Base-by-base conservation (phyloP, 2,797 vertebrate genomes). In the Acanthurus tractus region DNA sequence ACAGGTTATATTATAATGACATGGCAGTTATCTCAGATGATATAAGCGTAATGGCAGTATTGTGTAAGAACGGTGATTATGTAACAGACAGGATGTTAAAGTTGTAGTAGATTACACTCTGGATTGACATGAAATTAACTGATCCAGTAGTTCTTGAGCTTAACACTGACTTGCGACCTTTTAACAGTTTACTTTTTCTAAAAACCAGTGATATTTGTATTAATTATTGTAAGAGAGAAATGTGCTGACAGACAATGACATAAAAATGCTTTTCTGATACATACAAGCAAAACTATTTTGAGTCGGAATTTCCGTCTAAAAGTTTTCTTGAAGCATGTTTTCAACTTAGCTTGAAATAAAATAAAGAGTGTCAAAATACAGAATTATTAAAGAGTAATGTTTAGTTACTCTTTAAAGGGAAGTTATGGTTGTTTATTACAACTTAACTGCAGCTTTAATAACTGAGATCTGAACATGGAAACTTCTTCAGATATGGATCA, bases 41-140 rank as follows among this genome's bases (percentile, higher is more conserved):
- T 48, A 38, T 73, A 46, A 53, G 74, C 5, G 9, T 53, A 71
- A 76, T 72, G 55, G 64, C 6, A 45, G 50, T 74, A 58, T 66
- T 12, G 70, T 45, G 23, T n/a, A 53, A 50, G 8, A 58, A 57
- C 40, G 8, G 46, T 66, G 69, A 87, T 84, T 69, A 63, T 58
- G 57, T 57, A 42, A 52, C 55, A 34, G 25, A 14, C 55, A 57
- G 22, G 49, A 10, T 63, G 23, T 54, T 44, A 29, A 25, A 38
- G 49, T 22, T 62, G 23, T 53, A 64, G 72, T 70, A 6, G 58
- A 70, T 63, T 6, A 22, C 6, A 20, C n/a, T 57, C 34, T 38
- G 29, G 8, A 65, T 25, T 46, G 22, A 64, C 13, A 2, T 57
- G 23, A 63, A 34, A 62, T 29, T 11, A 53, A 63, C n/a, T 36